Evolutionary conservation across 1,140 invertebrate genomes (phyloP), one percentile per base, ranked within the genome.

Genomic region (Caenorhabditis remanei): DNA sequence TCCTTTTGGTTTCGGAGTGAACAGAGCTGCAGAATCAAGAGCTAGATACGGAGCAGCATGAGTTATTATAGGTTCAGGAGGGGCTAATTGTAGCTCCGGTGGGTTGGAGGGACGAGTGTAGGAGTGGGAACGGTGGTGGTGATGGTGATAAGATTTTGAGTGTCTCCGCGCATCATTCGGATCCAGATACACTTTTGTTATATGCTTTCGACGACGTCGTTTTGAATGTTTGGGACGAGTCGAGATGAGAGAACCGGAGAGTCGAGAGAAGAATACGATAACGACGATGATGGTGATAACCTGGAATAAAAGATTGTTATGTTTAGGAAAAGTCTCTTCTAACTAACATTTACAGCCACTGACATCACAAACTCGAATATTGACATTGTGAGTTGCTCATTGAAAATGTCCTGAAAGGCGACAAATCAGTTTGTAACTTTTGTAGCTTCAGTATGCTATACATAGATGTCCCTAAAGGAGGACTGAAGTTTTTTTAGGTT

Each of bases 341-440:
- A 40, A 85, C 91, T 85, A 55, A 91, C 90, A 87, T 93, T 93
- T 19, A 93, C 58, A 1, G 88, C 89, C 4, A 92, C 58, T 40
- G 91, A 91, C 71, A 93, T 86, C 4, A 90, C 89, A 82, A 92
- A 92, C 63, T 92, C 92, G 21, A 90, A 89, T 9, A 92, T 88
- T 16, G 89, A 90, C 87, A 92, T 90, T 6, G 91, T 92, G n/a
- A 92, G 67, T 84, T 92, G 91, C 79, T 92, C 92, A 82, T 91
- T 92, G 87, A 91, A 91, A 16, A 91, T 82, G 79, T 91, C 90
- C 88, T 89, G 61, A 71, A 88, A 84, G 8, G 6, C 11, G 14
- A 84, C 32, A 21, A 41, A 48, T 58, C 56, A 8, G 41, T 2
- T 50, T 50, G 50, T 11, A 50, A 50, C 32, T 32, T 32, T 32